Evolutionary conservation across 1,140 invertebrate genomes (phyloP).

Genomic region (Ctenoplectra terminalis): DNA sequence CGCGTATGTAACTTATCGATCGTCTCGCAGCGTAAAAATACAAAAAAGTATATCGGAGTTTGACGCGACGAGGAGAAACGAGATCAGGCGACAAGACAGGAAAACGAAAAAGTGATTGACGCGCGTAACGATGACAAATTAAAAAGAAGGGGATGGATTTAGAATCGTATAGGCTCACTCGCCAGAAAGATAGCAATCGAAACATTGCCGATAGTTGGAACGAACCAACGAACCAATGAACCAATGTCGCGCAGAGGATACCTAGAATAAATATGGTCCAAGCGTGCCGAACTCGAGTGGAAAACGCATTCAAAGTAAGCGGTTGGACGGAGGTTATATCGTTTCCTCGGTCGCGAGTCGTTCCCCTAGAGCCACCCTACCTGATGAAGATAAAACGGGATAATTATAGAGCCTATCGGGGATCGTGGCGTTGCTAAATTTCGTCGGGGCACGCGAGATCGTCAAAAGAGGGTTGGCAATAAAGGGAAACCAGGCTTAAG

Average conservation of each 20-base stretch:
- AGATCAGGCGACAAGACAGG: not conserved
- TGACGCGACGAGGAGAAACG: not conserved
- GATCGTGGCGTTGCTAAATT: slow-evolving; percentile 81
- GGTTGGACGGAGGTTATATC: slow-evolving; percentile 52
- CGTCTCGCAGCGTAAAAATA: slow-evolving; percentile 12
- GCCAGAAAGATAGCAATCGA: no score
- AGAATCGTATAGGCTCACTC: no score
- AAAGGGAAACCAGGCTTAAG: slow-evolving; percentile 72
- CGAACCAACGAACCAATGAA: no score
- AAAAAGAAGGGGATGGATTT: slow-evolving; percentile 28
- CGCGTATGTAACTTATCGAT: slow-evolving; percentile 61
- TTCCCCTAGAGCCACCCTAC: slow-evolving; percentile 48
- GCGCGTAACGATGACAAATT: slow-evolving; percentile 66
- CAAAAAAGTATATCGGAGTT: slow-evolving; percentile 56
- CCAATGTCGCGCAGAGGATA: no score
- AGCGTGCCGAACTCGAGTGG: slow-evolving; percentile 48
- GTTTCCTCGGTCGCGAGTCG: slow-evolving; percentile 61
- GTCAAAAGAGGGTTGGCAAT: slow-evolving; percentile 73
- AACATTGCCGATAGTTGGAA: no score
- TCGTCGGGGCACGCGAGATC: slow-evolving; percentile 80
- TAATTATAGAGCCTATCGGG: slow-evolving; percentile 82
- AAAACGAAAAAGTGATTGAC: slow-evolving; percentile 53
- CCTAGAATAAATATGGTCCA: not conserved
- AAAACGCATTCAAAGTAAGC: slow-evolving; percentile 49
- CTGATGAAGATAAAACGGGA: slow-evolving; percentile 82